Evolutionary conservation across 2,113 vertebrate genomes (phyloP).

Genomic region (Calidris pygmaea): DNA sequence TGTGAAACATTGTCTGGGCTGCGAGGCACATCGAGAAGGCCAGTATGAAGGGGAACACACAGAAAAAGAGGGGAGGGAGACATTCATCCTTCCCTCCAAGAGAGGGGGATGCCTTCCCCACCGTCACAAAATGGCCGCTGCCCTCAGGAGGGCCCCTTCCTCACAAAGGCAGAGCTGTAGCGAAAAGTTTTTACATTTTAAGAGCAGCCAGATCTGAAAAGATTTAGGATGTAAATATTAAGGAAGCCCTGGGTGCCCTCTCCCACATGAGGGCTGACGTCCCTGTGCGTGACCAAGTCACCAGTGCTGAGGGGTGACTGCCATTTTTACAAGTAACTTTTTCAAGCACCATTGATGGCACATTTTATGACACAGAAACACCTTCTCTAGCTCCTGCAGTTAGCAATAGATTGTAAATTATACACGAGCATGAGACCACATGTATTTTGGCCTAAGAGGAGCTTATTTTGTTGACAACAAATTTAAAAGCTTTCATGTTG

Average conservation of each 20-base stretch:
- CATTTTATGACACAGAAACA: rapidly evolving
- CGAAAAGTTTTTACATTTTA: rapidly evolving
- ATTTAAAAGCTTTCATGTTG: neutral
- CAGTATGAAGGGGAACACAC: rapidly evolving
- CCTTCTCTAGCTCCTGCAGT: neutral
- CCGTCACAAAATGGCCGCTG: neutral
- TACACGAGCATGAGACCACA: neutral
- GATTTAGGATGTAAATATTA: neutral
- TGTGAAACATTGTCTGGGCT: rapidly evolving
- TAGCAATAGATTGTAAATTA: neutral
- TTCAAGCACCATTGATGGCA: too few relatives aligned
- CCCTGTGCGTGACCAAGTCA: rapidly evolving
- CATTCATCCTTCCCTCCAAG: neutral
- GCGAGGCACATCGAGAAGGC: neutral
- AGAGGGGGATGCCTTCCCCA: neutral
- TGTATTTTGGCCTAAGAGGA: rapidly evolving
- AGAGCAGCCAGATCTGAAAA: rapidly evolving
- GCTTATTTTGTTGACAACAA: neutral
- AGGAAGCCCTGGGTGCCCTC: neutral
- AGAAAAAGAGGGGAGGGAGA: neutral
- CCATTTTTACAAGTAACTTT: neutral
- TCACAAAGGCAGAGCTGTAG: neutral
- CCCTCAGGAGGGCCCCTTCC: neutral
- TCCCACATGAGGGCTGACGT: neutral
- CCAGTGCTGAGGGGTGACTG: neutral